phyloP scores from a whole-genome alignment of 2,797 vertebrate species.

The Phoeniculus purpureus region DNA sequence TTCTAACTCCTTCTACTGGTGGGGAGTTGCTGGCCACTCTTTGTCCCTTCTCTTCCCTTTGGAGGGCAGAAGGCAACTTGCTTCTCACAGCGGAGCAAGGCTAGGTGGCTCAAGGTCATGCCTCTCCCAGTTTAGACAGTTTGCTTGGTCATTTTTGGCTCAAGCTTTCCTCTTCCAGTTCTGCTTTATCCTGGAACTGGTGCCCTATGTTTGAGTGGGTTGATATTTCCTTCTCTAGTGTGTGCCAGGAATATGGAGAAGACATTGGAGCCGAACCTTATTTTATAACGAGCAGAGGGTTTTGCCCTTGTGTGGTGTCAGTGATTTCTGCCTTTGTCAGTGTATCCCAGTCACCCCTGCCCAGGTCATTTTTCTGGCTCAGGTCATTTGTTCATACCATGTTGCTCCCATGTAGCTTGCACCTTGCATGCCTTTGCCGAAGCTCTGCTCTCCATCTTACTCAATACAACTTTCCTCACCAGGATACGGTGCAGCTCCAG shows the following conservation, averaged over 20 bases:
- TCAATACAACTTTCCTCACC: not conserved
- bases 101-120: not conserved
- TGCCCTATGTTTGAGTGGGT: not conserved
- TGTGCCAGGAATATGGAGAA: not conserved
- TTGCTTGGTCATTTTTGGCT: not conserved
- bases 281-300: not conserved
- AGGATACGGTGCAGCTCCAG: not conserved
- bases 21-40: not conserved
- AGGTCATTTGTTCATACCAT: accelerated
- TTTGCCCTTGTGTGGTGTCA: accelerated
- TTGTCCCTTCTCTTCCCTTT: not conserved
- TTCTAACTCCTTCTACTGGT: not conserved
- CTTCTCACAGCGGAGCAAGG: not conserved
- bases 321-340: not conserved
- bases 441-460: not conserved
- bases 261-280: not conserved
- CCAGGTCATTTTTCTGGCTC: not conserved
- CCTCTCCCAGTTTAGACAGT: not conserved
- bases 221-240: not conserved
- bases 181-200: not conserved
- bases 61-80: not conserved
- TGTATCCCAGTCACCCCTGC: not conserved
- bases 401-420: not conserved
- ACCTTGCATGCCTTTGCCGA: not conserved
- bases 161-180: not conserved